A percentile compares a stretch with the other conserved stretches of the same genome.
Conservation (phyloP, 92 coral and sea anemone genomes). For the Paramuricea clavata region DNA sequence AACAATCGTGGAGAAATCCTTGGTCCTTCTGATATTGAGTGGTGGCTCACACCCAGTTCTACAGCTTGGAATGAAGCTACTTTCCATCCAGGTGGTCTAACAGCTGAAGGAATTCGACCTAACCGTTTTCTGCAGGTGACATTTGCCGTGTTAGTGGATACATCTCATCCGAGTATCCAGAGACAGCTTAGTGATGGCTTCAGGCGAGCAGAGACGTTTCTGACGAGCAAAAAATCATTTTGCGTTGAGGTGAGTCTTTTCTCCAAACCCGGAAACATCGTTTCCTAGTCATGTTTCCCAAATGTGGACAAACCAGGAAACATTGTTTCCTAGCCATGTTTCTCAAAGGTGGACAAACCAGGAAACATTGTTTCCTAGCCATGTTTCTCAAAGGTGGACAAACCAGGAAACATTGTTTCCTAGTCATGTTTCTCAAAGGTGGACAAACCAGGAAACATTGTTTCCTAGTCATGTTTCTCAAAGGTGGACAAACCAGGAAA, state of each 20-base stretch:
- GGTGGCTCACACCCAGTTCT: conserved; percentile 81
- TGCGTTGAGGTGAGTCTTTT: conserved; percentile 72
- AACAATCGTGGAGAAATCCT: conserved; percentile 82
- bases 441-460: too few relatives aligned
- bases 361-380: too few relatives aligned
- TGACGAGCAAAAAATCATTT: conserved; percentile 70
- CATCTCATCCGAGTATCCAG: conserved; percentile 73
- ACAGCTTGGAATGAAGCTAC: conserved; percentile 89
- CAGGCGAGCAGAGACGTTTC: conserved; percentile 58
- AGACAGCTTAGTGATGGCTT: conserved; percentile 73
- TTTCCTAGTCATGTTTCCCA: too few relatives aligned
- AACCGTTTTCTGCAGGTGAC: conserved; percentile 81
- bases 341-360: neutral
- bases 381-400: too few relatives aligned
- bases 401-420: too few relatives aligned
- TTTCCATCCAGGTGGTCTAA: conserved; percentile 70
- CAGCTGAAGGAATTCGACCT: conserved; percentile 67
- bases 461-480: too few relatives aligned
- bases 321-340: neutral
- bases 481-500: too few relatives aligned
- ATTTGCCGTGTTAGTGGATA: conserved; percentile 79
- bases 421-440: too few relatives aligned
- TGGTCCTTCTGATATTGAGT: conserved; percentile 85
- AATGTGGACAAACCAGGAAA: too few relatives aligned
- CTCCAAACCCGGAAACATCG: neutral